These are phyloP conservation scores for Bellardia pandia DNA, from an alignment of 2,888 invertebrate species.

Conservation along the genomic window DNA sequence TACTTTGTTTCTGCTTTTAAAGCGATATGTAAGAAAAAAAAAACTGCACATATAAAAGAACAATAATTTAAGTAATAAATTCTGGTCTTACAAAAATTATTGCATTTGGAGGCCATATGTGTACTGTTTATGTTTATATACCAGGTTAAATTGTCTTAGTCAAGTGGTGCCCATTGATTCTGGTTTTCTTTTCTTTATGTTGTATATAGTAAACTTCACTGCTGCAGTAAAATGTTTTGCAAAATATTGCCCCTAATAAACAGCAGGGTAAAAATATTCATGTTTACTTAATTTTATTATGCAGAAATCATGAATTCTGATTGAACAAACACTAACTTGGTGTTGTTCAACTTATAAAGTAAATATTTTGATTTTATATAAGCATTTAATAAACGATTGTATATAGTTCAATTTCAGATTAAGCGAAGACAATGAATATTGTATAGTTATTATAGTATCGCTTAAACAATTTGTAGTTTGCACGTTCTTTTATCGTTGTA, in stretches of 20 bases:
- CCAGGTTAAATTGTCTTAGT: background rate
- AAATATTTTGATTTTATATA: background rate
- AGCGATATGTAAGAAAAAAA: background rate
- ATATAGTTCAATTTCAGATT: background rate
- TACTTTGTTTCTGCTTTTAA: conserved; percentile 36
- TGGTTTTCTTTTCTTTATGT: background rate
- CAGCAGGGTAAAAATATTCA: background rate
- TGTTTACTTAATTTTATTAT: background rate
- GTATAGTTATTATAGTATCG: too few species aligned
- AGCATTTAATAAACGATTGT: background rate
- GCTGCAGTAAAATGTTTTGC: background rate
- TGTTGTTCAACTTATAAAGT: background rate
- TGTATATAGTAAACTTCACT: background rate
- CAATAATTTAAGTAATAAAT: conserved; percentile 55
- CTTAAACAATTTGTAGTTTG: too few species aligned
- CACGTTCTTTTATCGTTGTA: too few species aligned
- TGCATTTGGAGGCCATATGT: conserved; percentile 52
- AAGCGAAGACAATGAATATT: background rate
- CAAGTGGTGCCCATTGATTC: conserved; percentile 37
- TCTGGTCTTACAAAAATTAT: conserved; percentile 27
- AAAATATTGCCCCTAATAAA: background rate
- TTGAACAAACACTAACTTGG: background rate
- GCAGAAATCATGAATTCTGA: background rate
- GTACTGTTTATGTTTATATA: conserved; percentile 26
- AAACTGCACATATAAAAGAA: conserved; percentile 6